Base-by-base conservation (phyloP, 1,140 invertebrate genomes). In the Steinernema khuongi region DNA sequence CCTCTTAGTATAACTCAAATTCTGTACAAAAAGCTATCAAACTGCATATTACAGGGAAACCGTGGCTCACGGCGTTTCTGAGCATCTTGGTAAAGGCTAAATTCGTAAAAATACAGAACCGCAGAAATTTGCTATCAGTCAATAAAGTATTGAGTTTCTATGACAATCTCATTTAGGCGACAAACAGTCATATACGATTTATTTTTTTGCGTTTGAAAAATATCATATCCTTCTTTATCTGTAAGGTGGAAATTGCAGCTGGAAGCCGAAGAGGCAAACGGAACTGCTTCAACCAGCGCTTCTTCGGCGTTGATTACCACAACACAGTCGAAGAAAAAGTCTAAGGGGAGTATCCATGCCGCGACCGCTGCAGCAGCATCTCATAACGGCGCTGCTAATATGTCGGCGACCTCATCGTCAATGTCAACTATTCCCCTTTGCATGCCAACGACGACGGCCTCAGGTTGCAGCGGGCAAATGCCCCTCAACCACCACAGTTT, bases 401-500 rank as follows among this genome's bases (percentile, higher is more conserved):
- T 70, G 32, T 44, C 72, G n/a, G 31, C 60, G 19, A 70, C 31
- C 29, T 18, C 29, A 2, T 72, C 71, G 4, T 60, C 50, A 2
- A 60, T 69, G 44, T 73, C 31, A 22, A 31, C 71, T 31, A 30
- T 31, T 67, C 71, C 68, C 72, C 72, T 32, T 31, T 74, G 29
- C 50, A 74, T 74, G 26, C 71, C 72, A 4, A 74, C 72, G 72
- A 73, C 72, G 7, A 74, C 72, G 17, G 33, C 72, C 17, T 70
- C 71, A 22, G 32, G 66, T 33, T 36, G 71, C 19, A 31, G 41
- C 70, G 41, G 28, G 2, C 70, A 74, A 18, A 68, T 72, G 26
- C 72, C 31, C 17, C 31, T 26, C 67, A 32, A 74, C 70, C 41
- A 36, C 71, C 68, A 71, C 67, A 26, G 19, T 50, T 22, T 60